Conservation (phyloP, 1,140 invertebrate species). For the Neotoxoptera formosana region DNA sequence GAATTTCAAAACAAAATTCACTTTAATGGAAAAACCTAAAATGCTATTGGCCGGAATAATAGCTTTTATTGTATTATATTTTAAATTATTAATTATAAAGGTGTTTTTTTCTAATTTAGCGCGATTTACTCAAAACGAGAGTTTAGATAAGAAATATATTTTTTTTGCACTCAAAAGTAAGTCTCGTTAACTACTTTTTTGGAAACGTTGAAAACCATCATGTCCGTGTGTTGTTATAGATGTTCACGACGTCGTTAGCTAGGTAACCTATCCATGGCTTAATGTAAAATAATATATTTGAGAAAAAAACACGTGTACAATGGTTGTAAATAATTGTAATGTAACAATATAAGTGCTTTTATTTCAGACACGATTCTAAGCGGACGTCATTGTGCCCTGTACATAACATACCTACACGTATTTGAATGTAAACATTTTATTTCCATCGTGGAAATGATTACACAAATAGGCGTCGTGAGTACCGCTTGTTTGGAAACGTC, state of each 20-base stretch:
- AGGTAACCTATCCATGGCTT: neutral
- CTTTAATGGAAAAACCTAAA: too few relatives aligned
- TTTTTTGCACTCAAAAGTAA: too few relatives aligned
- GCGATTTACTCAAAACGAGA: neutral
- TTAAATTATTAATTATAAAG: too few relatives aligned
- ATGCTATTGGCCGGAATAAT: too few relatives aligned
- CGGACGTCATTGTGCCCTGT: neutral
- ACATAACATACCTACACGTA: neutral
- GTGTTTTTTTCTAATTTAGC: too few relatives aligned
- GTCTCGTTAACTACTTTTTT: too few relatives aligned
- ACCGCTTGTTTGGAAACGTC: neutral
- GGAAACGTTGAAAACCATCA: neutral
- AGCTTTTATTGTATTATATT: too few relatives aligned
- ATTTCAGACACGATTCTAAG: neutral
- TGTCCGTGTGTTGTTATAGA: neutral
- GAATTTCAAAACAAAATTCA: too few relatives aligned
- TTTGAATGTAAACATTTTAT: neutral
- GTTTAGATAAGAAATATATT: too few relatives aligned
- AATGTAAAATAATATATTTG: slow-evolving; percentile 1
- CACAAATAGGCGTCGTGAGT: neutral
- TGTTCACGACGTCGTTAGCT: neutral
- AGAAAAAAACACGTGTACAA: neutral
- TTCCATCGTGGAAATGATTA: neutral
- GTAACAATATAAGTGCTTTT: neutral
- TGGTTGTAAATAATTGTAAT: neutral